Evolutionary conservation across 1,140 invertebrate genomes (phyloP), one percentile per base, ranked within the genome.

Genomic region (Palaemon carinicauda): DNA sequence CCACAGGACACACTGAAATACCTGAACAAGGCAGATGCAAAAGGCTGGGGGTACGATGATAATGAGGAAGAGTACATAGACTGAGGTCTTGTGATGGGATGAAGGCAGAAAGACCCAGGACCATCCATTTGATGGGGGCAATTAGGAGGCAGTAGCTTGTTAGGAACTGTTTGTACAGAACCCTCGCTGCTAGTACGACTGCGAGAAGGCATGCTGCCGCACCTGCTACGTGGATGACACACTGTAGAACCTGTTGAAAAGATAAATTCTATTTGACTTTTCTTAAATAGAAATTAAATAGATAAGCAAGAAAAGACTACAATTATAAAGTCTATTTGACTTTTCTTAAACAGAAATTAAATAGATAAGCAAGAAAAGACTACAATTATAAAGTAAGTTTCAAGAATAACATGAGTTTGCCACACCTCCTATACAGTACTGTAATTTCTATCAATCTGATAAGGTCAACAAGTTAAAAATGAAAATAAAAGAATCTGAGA

Each of bases 41-140:
- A 86, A 80, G 84, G 77, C 51, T 77, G 84, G 65, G 84, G 80
- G 78, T 56, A 86, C 29, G 84, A 86, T 19, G 84, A 86, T 17
- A 86, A 78, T 54, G 84, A 86, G 51, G 84, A 80, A 10, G 77
- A 86, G 77, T 86, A 86, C 84, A 86, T 86, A 53, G 84, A 86
- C 75, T 86, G 56, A 73, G 84, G 84, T 31, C 84, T 41, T 33
- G 84, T 86, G 84, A 86, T 54, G 77, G 65, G 65, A 17, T 80
- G 84, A 14, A 52, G 77, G n/a, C 77, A 86, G 33, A 86, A 52
- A 4, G 84, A 73, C 21, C 33, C 33, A n/a, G 41, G 24, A 17
- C 84, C 84, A 41, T 86, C 84, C 82, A 65, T 27, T 33, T 85
- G 74, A 54, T 85, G 82, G 60, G 54, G n/a, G n/a, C 84, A 86